Conservation (phyloP, 2,888 invertebrate genomes). For the Eupithecia subumbrata region DNA sequence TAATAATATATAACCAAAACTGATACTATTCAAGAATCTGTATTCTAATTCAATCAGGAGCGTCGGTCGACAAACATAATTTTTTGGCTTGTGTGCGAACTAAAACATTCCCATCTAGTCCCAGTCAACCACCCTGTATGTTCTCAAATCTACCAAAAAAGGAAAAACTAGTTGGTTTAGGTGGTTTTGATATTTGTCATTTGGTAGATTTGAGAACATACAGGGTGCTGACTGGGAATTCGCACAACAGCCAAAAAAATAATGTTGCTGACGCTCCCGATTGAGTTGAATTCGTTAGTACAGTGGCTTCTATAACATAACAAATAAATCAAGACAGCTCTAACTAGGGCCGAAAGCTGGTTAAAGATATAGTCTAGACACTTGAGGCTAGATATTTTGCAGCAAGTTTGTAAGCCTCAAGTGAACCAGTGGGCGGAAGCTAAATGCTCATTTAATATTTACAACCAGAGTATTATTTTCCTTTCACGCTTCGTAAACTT, state of each 20-base stretch:
- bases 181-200: too few species aligned
- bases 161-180: too few species aligned
- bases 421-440: not conserved
- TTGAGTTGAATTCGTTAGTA: not conserved
- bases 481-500: slow-evolving; percentile 67
- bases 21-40: too few species aligned
- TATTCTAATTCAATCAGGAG: not conserved
- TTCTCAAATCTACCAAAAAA: not conserved
- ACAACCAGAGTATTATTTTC: slow-evolving; percentile 57
- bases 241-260: too few species aligned
- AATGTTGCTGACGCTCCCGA: too few species aligned
- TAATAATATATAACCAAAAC: not conserved
- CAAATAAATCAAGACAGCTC: not conserved
- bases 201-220: too few species aligned
- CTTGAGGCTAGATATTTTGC: not conserved
- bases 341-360: not conserved
- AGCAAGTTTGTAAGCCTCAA: slow-evolving; percentile 8
- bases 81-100: too few species aligned
- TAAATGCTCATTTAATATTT: not conserved
- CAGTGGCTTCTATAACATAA: not conserved
- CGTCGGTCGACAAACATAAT: too few species aligned
- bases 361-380: too few species aligned
- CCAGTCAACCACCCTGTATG: not conserved
- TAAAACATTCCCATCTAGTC: not conserved
- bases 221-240: too few species aligned